Evolutionary conservation across 2,113 vertebrate species (phyloP).

Genomic region (Mustela lutreola): DNA sequence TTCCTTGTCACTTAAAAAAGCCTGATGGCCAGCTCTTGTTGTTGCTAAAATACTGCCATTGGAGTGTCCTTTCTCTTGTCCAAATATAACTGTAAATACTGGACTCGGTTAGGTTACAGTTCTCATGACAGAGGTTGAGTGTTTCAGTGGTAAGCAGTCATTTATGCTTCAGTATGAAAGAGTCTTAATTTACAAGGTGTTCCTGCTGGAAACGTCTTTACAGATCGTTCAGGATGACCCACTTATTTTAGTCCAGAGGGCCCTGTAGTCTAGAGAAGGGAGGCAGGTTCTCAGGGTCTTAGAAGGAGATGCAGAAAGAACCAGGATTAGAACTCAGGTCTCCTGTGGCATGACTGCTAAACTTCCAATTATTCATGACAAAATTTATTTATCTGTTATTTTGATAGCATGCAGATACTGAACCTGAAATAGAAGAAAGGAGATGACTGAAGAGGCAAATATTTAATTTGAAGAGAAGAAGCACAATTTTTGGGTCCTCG

Average conservation of each 20-base stretch:
- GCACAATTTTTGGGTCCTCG: neutral
- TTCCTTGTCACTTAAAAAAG: neutral
- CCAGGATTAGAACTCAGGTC: neutral
- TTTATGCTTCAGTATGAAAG: slow-evolving; percentile 27
- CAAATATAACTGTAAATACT: neutral
- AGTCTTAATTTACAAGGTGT: neutral
- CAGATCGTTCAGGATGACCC: neutral
- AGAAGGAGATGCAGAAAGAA: neutral
- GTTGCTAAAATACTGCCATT: neutral
- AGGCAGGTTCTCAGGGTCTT: neutral
- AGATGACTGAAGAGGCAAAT: neutral
- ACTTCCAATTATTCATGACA: neutral
- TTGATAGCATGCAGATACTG: neutral
- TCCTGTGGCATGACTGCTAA: neutral
- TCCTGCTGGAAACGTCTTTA: neutral
- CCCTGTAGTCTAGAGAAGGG: neutral
- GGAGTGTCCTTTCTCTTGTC: neutral
- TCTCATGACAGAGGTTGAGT: neutral
- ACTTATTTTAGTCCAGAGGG: neutral
- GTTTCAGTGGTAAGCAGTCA: neutral
- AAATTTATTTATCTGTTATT: neutral
- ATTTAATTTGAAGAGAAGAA: neutral
- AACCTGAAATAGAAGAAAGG: neutral
- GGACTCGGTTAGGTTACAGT: neutral
- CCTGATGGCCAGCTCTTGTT: neutral